Evolutionary conservation across 2,113 vertebrate genomes (phyloP), one percentile per base, ranked within the genome.

Genomic region (Centropus bengalensis): DNA sequence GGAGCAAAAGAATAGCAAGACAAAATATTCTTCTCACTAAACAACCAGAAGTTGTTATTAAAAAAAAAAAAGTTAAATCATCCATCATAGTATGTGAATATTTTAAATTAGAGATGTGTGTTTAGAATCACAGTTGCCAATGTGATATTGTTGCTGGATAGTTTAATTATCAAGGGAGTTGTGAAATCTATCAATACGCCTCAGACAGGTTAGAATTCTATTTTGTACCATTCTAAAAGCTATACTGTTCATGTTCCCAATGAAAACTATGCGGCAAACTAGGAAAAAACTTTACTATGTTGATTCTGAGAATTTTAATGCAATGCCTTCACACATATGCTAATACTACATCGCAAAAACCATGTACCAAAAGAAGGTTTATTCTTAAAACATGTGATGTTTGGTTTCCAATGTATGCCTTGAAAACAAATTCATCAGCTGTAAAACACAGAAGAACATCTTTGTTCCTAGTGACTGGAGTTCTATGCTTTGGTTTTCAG

Each of bases 391-490:
- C 49, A 51, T 79, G 58, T 79, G 83, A 83, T 93, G 94, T 92
- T 97, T 95, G 92, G 91, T 95, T 96, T 93, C 91, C 93, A 96
- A 15, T 79, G 91, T 91, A 83, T 80, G 85, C 95, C 95, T 95
- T 93, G 88, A 96, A 94, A 98, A 80, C 94, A 97, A 97, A 97
- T 96, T 97, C 92, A 88, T 97, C 94, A 97, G 96, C 96, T 97
- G 96, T 97, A 96, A 97, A 71, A 97, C 71, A 59, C 91, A 97
- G 97, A 96, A 97, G 85, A 98, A 90, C 94, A 92, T 95, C 93
- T 97, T 96, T 97, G 96, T 97, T 97, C 91, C 93, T 58, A 82
- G 86, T 97, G 98, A 98, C 95, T 96, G 97, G 91, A 95, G 92
- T 81, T 81, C 97, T 94, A 74, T 88, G 91, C 87, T 92, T 93